Percentiles rank a stretch among this genome's conserved stretches.
phyloP scores from a whole-genome alignment of 1,140 invertebrate genomes.

The Pogonognathellus flavescens region DNA sequence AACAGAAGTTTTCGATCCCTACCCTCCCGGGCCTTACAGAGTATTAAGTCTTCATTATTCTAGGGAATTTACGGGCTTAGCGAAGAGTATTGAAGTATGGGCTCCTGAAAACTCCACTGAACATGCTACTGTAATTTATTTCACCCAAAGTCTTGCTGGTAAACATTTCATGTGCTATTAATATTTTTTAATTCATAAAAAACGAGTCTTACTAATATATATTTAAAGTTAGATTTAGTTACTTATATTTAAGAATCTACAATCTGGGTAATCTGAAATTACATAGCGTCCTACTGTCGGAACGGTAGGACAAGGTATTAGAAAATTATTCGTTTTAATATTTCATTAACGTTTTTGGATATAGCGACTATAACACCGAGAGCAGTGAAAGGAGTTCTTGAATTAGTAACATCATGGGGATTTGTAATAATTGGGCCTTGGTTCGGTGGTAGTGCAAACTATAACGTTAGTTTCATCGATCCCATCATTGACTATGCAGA shows the following conservation, averaged over 20 bases:
- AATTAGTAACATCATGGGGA: constrained; percentile 64
- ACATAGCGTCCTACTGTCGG: too few species aligned
- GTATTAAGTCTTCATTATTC: constrained; percentile 2
- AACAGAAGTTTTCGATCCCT: constrained; percentile 15
- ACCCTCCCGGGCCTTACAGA: background rate
- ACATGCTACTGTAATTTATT: constrained; percentile 29
- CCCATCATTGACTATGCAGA: constrained; percentile 60
- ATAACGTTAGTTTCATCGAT: constrained; percentile 56
- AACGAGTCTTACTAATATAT: too few species aligned
- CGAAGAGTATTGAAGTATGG: constrained; percentile 60
- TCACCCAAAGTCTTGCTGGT: constrained; percentile 48
- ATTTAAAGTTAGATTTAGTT: background rate
- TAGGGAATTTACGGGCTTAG: background rate
- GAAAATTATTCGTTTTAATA: background rate
- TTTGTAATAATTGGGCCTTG: constrained; percentile 60
- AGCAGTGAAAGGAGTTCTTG: constrained; percentile 31
- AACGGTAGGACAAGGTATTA: too few species aligned
- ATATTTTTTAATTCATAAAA: too few species aligned
- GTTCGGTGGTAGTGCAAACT: constrained; percentile 48
- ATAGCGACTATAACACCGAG: background rate
- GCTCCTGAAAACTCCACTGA: constrained; percentile 56
- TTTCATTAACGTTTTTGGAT: background rate
- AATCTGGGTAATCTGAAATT: too few species aligned
- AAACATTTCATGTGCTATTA: background rate
- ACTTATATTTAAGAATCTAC: background rate